A percentile compares a stretch with the other conserved stretches of the same genome.
Evolutionary conservation across 2,888 invertebrate species (phyloP).

Genomic region (Perdita meconis): DNA sequence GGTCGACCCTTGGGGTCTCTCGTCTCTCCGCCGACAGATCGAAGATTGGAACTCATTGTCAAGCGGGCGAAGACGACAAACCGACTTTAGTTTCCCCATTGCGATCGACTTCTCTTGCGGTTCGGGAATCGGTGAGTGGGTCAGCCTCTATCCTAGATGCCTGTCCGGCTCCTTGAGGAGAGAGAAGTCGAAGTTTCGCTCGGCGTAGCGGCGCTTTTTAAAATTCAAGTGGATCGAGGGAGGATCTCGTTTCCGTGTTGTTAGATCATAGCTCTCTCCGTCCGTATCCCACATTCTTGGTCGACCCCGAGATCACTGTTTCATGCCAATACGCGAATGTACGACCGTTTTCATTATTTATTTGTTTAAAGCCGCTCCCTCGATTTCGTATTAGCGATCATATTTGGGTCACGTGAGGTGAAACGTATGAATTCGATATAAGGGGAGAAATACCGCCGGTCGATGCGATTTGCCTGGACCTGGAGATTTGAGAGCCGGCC

Average conservation of each 20-base stretch:
- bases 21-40: constrained; percentile 64
- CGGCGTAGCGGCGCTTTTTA: constrained; percentile 42
- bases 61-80: constrained; percentile 55
- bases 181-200: constrained; percentile 33
- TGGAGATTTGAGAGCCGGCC: no score
- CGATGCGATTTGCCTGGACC: no score
- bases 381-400: no score
- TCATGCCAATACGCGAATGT: no score
- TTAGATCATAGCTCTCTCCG: constrained; percentile 4
- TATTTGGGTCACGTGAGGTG: no score
- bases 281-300: no score
- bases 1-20: no score
- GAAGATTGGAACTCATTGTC: constrained; percentile 68
- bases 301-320: no score
- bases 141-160: constrained; percentile 40
- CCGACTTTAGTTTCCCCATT: constrained; percentile 52
- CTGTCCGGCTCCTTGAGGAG: constrained; percentile 36
- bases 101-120: constrained; percentile 51
- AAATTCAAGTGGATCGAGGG: constrained; percentile 56
- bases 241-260: constrained; percentile 23
- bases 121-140: constrained; percentile 16
- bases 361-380: no score
- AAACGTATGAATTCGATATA: no score
- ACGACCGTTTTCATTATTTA: no score
- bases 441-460: no score